Evolutionary conservation across 2,888 invertebrate species (phyloP).

Genomic region (Pyrrhia umbra): DNA sequence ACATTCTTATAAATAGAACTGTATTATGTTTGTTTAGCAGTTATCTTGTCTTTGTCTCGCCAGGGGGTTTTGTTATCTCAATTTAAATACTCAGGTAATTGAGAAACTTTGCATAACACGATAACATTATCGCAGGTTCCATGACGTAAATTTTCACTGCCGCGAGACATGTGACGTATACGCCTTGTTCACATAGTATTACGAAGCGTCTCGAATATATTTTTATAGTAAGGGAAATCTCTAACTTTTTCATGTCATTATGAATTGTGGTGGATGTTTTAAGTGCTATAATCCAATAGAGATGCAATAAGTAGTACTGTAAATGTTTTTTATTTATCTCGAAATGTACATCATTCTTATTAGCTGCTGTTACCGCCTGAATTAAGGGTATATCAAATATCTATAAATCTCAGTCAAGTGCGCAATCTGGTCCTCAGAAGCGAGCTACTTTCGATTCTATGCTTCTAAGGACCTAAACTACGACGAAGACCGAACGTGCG

Average conservation of each 20-base stretch:
- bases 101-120: constrained; percentile 42
- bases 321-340: no score
- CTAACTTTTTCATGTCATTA: not conserved
- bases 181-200: not conserved
- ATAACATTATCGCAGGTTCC: constrained; percentile 41
- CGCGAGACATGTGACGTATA: constrained; percentile 28
- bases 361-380: no score
- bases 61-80: constrained; percentile 57
- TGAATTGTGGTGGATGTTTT: no score
- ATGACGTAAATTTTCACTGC: constrained; percentile 32
- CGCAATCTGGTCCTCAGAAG: no score
- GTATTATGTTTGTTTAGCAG: constrained; percentile 20
- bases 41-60: constrained; percentile 56
- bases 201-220: not conserved
- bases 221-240: not conserved
- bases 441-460: no score
- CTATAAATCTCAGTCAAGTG: no score
- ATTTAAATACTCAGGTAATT: constrained; percentile 34
- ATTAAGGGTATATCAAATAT: no score
- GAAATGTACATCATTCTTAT: no score
- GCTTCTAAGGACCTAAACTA: no score
- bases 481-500: not conserved
- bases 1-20: constrained; percentile 37
- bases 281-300: no score
- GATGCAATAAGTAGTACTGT: no score